Evolutionary conservation across 1,140 invertebrate genomes (phyloP), one percentile per base, ranked within the genome.

Genomic region (Polypedilum pembai): DNA sequence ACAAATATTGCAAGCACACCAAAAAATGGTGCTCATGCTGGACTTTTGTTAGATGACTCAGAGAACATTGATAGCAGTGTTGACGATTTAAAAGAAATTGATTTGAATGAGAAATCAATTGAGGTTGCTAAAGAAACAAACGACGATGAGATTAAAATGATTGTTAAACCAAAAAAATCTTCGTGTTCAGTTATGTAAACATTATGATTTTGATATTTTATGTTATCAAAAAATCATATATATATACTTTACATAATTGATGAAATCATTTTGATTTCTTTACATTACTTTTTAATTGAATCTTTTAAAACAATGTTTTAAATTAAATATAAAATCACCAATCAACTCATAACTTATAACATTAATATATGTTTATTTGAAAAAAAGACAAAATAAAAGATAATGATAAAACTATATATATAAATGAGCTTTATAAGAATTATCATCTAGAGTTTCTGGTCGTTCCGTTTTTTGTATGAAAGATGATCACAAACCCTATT

Each of bases 1-100:
- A 18, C 65, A 69, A 69, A 69, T 20, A 17, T 69, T 69, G 65
- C 65, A 18, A 69, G 65, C 12, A 69, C 65, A 20, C 65, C 65
- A 69, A 21, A 20, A 20, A 18, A 18, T 21, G 63, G 63, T 17
- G 65, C 17, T 20, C 20, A 15, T 56, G 45, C 45, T 15, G 24
- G 24, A 33, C 45, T 21, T 20, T 69, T 69, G 65, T n/a, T n/a
- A n/a, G 17, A 69, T 18, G 20, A 18, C 3, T 18, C 65, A 69
- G 65, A n/a, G 0, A 10, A 18, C 0, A 20, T 69, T 7, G 65
- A 69, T 8, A 7, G 7, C 8, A 66, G 63, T 5, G 65, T 18
- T 3, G 17, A 8, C 1, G 17, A 69, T 4, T 8, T 69, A 10
- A 69, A 69, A 18, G 65, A 69, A n/a, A 18, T 69, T 69, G 65